A percentile compares a stretch with the other conserved stretches of the same genome.
Conservation (phyloP, 2,797 vertebrate species). For the Leuciscus waleckii region DNA sequence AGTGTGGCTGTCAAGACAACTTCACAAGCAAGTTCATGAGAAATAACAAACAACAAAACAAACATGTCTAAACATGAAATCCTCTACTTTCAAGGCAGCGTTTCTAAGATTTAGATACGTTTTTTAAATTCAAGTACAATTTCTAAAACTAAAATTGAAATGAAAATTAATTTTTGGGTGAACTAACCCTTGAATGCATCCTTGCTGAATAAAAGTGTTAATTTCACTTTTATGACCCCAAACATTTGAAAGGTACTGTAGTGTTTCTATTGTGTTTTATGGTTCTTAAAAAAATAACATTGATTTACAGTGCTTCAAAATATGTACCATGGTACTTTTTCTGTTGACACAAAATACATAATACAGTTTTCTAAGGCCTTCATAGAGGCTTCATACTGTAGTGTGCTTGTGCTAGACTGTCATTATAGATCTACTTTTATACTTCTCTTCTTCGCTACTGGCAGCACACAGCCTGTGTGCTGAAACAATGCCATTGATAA, state of each 20-base stretch:
- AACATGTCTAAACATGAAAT: conserved; percentile 25
- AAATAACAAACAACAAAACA: conserved; percentile 10
- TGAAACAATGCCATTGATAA: conserved; percentile 17
- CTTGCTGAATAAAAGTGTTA: neutral
- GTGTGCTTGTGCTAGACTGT: conserved; percentile 4
- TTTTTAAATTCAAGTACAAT: no score
- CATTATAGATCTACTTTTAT: conserved; percentile 30
- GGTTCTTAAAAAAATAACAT: neutral
- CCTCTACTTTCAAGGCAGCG: neutral
- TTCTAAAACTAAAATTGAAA: no score
- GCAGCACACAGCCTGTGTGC: conserved; percentile 8
- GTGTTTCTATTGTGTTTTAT: neutral
- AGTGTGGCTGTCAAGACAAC: conserved; percentile 14
- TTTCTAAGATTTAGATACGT: no score
- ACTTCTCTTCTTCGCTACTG: conserved; percentile 1
- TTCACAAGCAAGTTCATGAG: neutral
- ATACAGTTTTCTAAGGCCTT: neutral
- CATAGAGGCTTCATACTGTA: neutral
- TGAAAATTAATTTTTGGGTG: no score
- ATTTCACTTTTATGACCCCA: neutral
- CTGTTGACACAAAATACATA: neutral
- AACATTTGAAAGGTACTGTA: neutral
- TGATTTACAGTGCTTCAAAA: neutral
- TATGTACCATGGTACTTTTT: neutral
- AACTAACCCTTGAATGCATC: neutral